Evolutionary conservation across 2,113 vertebrate species (phyloP).

Genomic region (Charina bottae): DNA sequence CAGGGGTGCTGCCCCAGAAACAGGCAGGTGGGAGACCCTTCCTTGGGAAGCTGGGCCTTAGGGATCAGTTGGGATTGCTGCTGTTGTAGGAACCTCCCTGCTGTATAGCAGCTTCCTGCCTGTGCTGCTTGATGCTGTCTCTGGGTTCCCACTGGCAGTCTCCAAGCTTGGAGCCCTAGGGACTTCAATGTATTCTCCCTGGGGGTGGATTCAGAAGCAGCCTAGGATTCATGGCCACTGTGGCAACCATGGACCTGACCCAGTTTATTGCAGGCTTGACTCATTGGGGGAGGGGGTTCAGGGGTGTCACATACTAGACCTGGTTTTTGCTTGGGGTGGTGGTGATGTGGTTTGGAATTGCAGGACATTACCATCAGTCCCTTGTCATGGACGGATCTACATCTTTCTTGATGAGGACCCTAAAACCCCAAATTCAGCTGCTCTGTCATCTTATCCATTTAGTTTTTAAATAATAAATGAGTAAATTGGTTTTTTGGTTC

Average conservation of each 20-base stretch:
- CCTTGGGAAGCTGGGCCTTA: not conserved
- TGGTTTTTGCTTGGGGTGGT: not conserved
- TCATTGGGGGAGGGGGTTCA: not conserved
- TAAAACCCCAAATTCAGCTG: not conserved
- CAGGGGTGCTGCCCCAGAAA: not conserved
- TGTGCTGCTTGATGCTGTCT: not conserved
- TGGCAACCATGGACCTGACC: not conserved
- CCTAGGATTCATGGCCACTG: not conserved
- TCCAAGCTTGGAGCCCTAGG: not conserved
- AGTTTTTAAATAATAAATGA: not conserved
- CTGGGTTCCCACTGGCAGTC: not conserved
- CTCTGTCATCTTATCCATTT: not conserved
- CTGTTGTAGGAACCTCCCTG: not conserved
- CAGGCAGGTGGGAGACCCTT: not conserved
- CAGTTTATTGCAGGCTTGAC: not conserved
- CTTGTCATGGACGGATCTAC: not conserved
- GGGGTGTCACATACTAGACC: not conserved
- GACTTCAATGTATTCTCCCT: not conserved
- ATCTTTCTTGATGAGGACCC: not conserved
- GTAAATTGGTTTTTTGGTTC: not conserved
- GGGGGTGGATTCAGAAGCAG: not conserved
- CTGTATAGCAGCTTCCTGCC: not conserved
- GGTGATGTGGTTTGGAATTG: not conserved
- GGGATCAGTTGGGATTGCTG: not conserved
- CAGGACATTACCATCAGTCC: not conserved